These are phyloP conservation scores for Andrena camellia DNA, from an alignment of 2,888 invertebrate genomes.

Conservation along the genomic window DNA sequence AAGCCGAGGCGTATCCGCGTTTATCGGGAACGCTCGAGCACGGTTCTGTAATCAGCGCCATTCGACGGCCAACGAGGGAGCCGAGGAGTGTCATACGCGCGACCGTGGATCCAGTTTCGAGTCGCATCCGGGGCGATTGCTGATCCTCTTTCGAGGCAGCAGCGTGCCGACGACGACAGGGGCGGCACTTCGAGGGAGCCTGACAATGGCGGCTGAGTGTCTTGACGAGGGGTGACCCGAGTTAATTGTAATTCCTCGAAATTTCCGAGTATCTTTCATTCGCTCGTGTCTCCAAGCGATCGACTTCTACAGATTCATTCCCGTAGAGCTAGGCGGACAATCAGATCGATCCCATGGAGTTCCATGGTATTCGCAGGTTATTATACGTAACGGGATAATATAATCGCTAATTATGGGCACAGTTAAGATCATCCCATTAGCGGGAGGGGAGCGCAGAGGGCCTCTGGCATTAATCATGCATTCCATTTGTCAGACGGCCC, in stretches of 20 bases:
- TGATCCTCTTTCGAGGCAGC: conserved; percentile 20
- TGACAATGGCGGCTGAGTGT: no score
- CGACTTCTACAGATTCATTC: neutral
- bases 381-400: conserved; percentile 13
- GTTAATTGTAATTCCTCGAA: no score
- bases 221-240: no score
- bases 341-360: neutral
- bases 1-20: conserved; percentile 4
- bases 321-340: neutral
- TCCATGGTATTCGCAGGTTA: no score
- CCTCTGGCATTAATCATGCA: conserved; percentile 49
- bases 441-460: neutral
- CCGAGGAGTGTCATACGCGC: conserved; percentile 23
- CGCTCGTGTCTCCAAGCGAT: no score
- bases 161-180: no score
- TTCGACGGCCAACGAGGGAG: neutral
- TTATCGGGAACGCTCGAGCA: conserved; percentile 23
- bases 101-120: conserved; percentile 10
- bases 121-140: neutral
- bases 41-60: conserved; percentile 26
- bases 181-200: no score
- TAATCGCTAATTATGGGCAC: conserved; percentile 43
- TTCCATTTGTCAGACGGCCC: conserved; percentile 56
- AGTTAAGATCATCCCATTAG: conserved; percentile 44
- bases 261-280: no score